phyloP scores from a whole-genome alignment of 1,140 invertebrate species.

The Drosophila navojoa region DNA sequence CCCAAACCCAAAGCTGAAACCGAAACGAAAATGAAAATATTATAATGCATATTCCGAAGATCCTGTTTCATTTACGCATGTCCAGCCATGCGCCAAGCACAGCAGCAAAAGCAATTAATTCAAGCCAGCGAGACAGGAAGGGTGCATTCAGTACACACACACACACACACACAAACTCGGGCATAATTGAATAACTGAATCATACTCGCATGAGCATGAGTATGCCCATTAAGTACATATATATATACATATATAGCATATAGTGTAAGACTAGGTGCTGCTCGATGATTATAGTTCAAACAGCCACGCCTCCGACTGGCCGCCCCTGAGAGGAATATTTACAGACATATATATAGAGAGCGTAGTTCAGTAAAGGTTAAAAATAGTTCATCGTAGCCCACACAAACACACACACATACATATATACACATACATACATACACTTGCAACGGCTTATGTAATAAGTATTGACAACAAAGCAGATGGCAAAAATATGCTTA shows the following conservation, averaged over 20 bases:
- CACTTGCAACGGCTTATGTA: constrained; percentile 34
- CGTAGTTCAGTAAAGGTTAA: constrained; percentile 4
- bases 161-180: background rate
- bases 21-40: background rate
- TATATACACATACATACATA: constrained; percentile 5
- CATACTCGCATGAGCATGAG: background rate
- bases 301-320: constrained; percentile 5
- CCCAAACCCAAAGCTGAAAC: background rate
- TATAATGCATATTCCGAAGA: constrained; percentile 23
- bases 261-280: background rate
- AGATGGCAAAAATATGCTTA: constrained; percentile 23
- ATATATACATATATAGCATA: background rate
- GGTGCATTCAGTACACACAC: too few species aligned
- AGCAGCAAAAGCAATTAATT: constrained; percentile 17
- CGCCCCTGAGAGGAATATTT: background rate
- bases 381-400: constrained; percentile 5
- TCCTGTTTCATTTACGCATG: constrained; percentile 30
- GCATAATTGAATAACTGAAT: background rate
- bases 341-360: constrained; percentile 1
- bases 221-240: background rate
- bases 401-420: constrained; percentile 15
- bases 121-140: background rate
- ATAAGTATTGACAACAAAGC: constrained; percentile 14
- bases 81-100: constrained; percentile 10
- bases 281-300: constrained; percentile 1